Base-by-base conservation (phyloP, 2,888 invertebrate species). In the Nudaria mundana region DNA sequence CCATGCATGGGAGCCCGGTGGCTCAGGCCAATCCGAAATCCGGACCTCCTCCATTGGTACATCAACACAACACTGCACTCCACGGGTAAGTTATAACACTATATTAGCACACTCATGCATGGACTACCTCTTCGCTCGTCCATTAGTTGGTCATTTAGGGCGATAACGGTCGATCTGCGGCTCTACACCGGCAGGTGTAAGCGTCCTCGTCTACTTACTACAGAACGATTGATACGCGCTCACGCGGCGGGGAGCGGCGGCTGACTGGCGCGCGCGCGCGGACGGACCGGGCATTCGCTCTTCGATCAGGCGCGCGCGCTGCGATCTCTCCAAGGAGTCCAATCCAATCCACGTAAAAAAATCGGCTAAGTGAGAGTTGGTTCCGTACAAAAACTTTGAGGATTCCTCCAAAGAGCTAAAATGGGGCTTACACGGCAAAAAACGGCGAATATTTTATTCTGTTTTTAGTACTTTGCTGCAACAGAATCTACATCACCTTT, bases 1-100 rank as follows among this genome's bases (percentile, higher is more conserved):
- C 94, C 94, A 94, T 68, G 94, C 92, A 88, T 93, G 93, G 70
- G 92, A 92, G 63, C 93, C 93, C 64, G 91, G 91, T 58, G 91
- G 91, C 67, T 91, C 92, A 38, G 92, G 92, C 93, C 93, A 93
- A 71, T 91, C 91, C 78, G 91, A 91, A 60, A 92, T 91, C 65
- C 91, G 91, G 71, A 92, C 89, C 76, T 93, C 92, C 77, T 92
- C 92, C 89, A 91, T 88, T 63, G 70, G 66, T 65, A 71, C 85
- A 85, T 83, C 57, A 77, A 82, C 81, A 81, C 82, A 76, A 79
- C 86, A 83, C 85, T 81, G 81, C 86, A 85, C 83, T 86, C 80
- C 81, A 81, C 83, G 64, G 71, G 63, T 63, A 48, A 50, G 71
- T 74, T 77, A 56, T 7, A 20, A 76, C 85, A 83, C 79, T 71